Base-by-base conservation (phyloP, 2,797 vertebrate species). In the Ispidina picta region DNA sequence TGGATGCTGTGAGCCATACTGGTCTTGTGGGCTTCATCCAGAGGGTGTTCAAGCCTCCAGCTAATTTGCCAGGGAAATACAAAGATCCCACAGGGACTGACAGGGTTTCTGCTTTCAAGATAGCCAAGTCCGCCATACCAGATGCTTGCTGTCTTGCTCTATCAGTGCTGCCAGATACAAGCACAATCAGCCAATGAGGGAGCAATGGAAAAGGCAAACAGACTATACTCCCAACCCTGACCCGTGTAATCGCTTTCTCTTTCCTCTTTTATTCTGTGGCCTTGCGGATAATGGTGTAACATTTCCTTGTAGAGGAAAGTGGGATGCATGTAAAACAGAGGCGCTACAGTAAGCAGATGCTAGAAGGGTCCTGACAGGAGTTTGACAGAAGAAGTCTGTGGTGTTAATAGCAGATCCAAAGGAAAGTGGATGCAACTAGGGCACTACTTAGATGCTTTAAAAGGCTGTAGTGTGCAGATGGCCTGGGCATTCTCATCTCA, bases 101-200 rank as follows among this genome's bases (percentile, higher is more conserved):
- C 35, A 75, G 28, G 12, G 31, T 59, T 92, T 79, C 48, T 94
- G 46, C 55, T 88, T 65, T 59, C 59, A 48, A 58, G 85, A 51
- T 5, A 83, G 59, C 25, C 66, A 52, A 72, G 43, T 13, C 43
- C 56, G 64, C 5, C 10, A 14, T 33, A 82, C 20, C 84, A 71
- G 79, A 62, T 80, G 58, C 56, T 86, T 71, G 35, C 66, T 92
- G 83, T 72, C 81, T 87, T 78, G 43, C 66, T 81, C 44, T 68
- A 13, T 60, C 68, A 48, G 15, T 7, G 19, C 56, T 79, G 60
- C 44, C 78, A 88, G 60, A 44, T 7, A 54, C 2, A 12, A 56
- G 56, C 25, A 54, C 49, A 77, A 12, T 60, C 75, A 82, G 56
- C 46, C 1, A 10, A 25, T 4, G 88, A 72, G 58, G 51, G 68